A percentile compares a stretch with the other conserved stretches of the same genome.
phyloP scores from a whole-genome alignment of 2,797 vertebrate species.

The Petrocephalus sullivani region DNA sequence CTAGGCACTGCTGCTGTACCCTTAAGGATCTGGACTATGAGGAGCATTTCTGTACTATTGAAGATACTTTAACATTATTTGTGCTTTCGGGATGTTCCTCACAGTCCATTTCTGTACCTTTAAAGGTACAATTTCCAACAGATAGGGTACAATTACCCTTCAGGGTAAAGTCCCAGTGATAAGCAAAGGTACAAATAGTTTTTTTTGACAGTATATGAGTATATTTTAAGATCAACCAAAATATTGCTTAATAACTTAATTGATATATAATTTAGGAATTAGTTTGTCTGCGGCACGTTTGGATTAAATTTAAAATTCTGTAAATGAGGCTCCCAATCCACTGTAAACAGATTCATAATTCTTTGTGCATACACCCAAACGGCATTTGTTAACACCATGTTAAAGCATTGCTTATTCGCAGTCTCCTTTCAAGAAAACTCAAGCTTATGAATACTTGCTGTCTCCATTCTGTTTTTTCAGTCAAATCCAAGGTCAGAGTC shows the following conservation, averaged over 20 bases:
- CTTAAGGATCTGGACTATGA: too few relatives aligned
- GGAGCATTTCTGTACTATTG: too few relatives aligned
- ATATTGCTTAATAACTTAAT: not conserved
- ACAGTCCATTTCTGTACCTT: too few relatives aligned
- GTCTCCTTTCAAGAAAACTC: not conserved
- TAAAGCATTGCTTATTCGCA: not conserved
- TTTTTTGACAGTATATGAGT: not conserved
- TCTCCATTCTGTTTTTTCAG: not conserved
- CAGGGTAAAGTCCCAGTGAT: too few relatives aligned
- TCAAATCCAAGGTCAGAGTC: not conserved
- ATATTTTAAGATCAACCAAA: not conserved
- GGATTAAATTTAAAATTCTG: not conserved
- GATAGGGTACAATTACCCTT: too few relatives aligned
- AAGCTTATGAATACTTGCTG: not conserved
- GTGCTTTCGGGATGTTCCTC: too few relatives aligned
- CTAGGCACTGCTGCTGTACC: too few relatives aligned
- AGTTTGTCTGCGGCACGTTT: not conserved
- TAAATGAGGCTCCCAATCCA: not conserved
- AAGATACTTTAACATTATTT: too few relatives aligned
- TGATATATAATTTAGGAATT: not conserved
- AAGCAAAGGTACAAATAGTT: too few relatives aligned
- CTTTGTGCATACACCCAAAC: not conserved
- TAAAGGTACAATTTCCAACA: too few relatives aligned
- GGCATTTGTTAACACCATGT: not conserved
- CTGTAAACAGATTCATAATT: not conserved